Conservation (phyloP, 2,888 invertebrate genomes). For the Pseudeuparius sepicola region DNA sequence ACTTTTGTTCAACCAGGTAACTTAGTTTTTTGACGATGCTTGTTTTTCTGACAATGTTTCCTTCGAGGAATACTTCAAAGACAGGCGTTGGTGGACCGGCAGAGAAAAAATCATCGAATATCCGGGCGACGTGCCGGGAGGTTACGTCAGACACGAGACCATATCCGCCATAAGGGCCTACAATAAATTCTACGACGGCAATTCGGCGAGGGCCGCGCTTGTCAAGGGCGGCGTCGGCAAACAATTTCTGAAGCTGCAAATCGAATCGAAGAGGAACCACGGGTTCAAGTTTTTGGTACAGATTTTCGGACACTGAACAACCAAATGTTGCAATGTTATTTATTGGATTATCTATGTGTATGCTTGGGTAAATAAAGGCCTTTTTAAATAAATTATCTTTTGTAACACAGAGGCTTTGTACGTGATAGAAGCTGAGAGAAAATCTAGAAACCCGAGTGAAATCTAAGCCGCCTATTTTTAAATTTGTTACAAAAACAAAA, state of each 20-base stretch:
- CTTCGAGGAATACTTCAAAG: conserved; percentile 30
- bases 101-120: conserved; percentile 32
- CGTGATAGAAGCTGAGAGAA: too few species aligned
- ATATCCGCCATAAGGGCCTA: conserved; percentile 33
- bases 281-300: conserved; percentile 32
- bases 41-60: conserved; percentile 5
- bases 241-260: conserved; percentile 29
- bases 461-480: too few species aligned
- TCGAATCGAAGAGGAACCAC: conserved; percentile 28
- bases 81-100: conserved; percentile 29
- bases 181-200: conserved; percentile 32
- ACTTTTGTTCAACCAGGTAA: conserved; percentile 33
- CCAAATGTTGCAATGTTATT: too few species aligned
- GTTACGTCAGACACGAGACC: conserved; percentile 31
- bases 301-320: conserved; percentile 32
- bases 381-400: too few species aligned
- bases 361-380: too few species aligned
- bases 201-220: conserved; percentile 30
- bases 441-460: too few species aligned
- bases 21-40: conserved; percentile 1
- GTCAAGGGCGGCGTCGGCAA: conserved; percentile 31
- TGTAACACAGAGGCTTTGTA: too few species aligned
- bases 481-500: too few species aligned
- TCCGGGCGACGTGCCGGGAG: conserved; percentile 28
- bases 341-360: too few species aligned